Percentiles rank a stretch among this genome's conserved stretches.
These are phyloP conservation scores for Strigamia maritima DNA, from an alignment of 2,888 invertebrate species.

Conservation along the genomic window DNA sequence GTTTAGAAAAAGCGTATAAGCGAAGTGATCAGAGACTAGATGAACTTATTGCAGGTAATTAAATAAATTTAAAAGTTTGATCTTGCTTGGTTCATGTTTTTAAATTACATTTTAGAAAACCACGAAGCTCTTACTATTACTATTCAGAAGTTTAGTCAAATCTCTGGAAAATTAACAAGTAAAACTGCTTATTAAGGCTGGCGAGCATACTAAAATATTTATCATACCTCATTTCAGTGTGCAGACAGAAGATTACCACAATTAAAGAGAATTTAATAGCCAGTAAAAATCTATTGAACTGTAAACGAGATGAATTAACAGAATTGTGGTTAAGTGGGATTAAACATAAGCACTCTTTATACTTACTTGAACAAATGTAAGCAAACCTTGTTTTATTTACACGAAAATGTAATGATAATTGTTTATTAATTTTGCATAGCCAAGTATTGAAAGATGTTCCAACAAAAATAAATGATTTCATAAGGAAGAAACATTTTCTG, in stretches of 20 bases:
- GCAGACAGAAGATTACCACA: slow-evolving; percentile 69
- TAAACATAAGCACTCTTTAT: slow-evolving; percentile 88
- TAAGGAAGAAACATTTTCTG: slow-evolving; percentile 73
- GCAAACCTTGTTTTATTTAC: slow-evolving; percentile 45
- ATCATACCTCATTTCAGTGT: slow-evolving; percentile 52
- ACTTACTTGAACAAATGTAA: slow-evolving; percentile 85
- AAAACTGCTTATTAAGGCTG: slow-evolving; percentile 39
- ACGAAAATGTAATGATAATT: background rate
- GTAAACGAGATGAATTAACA: slow-evolving; percentile 86
- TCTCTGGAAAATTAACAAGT: slow-evolving; percentile 70
- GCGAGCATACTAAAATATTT: background rate
- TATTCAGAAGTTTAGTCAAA: slow-evolving; percentile 71
- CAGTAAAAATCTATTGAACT: slow-evolving; percentile 79
- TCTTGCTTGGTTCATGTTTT: background rate
- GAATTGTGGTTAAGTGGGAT: slow-evolving; percentile 92
- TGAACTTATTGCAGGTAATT: slow-evolving; percentile 69
- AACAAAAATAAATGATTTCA: slow-evolving; percentile 63
- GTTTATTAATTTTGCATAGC: slow-evolving; percentile 54
- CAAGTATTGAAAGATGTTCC: slow-evolving; percentile 73
- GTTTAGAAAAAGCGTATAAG: slow-evolving; percentile 89
- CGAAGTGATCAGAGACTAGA: slow-evolving; percentile 85
- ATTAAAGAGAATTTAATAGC: slow-evolving; percentile 78
- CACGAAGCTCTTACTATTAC: slow-evolving; percentile 82
- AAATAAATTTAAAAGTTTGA: background rate
- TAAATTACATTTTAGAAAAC: slow-evolving; percentile 58